These are phyloP conservation scores for Lota lota DNA, from an alignment of 2,113 vertebrate species.

Conservation along the genomic window DNA sequence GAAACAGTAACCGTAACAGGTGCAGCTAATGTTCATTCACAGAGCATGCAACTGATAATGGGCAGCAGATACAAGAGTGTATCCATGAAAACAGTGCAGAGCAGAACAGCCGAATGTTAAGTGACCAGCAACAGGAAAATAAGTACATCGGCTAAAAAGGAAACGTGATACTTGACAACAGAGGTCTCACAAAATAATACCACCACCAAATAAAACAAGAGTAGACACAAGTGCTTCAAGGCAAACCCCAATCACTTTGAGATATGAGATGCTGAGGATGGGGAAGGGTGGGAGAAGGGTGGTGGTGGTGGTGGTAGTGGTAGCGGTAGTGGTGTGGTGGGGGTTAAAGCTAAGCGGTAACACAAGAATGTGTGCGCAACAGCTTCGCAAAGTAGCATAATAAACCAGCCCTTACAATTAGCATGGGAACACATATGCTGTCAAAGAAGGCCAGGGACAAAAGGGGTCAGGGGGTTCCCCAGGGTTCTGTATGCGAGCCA, in stretches of 20 bases:
- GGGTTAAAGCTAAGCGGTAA: conserved; percentile 42
- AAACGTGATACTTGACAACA: not conserved
- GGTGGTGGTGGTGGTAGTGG: no score
- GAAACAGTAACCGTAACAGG: conserved; percentile 22
- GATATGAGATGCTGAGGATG: conserved; percentile 12
- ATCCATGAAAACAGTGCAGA: conserved; percentile 1
- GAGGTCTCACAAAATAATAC: conserved; percentile 6
- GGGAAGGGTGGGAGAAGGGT: conserved; percentile 38
- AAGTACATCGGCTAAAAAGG: not conserved
- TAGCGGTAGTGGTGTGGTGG: conserved; percentile 24
- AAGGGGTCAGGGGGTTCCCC: conserved; percentile 66
- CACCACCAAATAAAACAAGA: conserved; percentile 13
- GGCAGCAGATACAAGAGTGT: conserved; percentile 12
- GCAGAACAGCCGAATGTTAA: conserved; percentile 7
- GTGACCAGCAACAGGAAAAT: conserved; percentile 3
- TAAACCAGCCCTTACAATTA: conserved; percentile 67
- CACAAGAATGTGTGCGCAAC: conserved; percentile 60
- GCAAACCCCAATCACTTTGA: conserved; percentile 35
- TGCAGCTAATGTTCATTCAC: conserved; percentile 22
- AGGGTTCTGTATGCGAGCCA: conserved; percentile 58
- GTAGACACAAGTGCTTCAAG: conserved; percentile 34
- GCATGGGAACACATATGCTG: conserved; percentile 69
- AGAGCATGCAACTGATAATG: conserved; percentile 3
- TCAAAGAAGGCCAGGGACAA: conserved; percentile 61
- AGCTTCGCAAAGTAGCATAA: conserved; percentile 60